These are phyloP conservation scores for Thalpophila matura DNA, from an alignment of 2,888 invertebrate species.

Conservation along the genomic window DNA sequence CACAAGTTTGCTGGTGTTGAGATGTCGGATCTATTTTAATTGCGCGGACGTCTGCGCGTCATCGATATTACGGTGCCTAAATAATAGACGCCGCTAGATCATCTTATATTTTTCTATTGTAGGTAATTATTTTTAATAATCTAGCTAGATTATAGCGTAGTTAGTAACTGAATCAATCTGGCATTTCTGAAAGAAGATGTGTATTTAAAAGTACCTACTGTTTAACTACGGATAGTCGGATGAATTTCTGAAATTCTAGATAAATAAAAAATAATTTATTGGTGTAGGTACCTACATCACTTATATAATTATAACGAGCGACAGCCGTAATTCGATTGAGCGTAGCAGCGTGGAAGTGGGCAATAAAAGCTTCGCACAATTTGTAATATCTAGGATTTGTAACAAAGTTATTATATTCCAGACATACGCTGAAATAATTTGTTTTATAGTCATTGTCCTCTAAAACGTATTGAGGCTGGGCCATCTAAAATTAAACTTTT, in stretches of 20 bases:
- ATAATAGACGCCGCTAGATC: slow-evolving; percentile 66
- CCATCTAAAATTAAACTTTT: slow-evolving; percentile 71
- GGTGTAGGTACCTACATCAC: neutral
- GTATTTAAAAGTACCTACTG: neutral
- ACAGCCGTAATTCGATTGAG: neutral
- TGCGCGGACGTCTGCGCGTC: slow-evolving; percentile 69
- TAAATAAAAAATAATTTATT: neutral
- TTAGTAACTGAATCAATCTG: neutral
- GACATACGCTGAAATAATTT: slow-evolving; percentile 37
- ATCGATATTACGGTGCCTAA: slow-evolving; percentile 67
- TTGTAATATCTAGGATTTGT: slow-evolving; percentile 9
- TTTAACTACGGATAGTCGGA: neutral
- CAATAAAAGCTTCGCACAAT: slow-evolving; percentile 29
- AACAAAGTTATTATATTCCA: slow-evolving; percentile 27
- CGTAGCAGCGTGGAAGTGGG: neutral
- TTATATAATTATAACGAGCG: neutral
- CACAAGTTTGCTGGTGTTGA: slow-evolving; percentile 67
- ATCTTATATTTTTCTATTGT: slow-evolving; percentile 36
- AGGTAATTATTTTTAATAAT: slow-evolving; percentile 26
- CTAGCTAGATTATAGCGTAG: neutral
- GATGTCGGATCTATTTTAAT: slow-evolving; percentile 77
- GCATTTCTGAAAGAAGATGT: neutral
- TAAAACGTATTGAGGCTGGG: slow-evolving; percentile 68
- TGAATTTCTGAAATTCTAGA: neutral
- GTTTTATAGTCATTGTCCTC: slow-evolving; percentile 67